Evolutionary conservation across 1,140 invertebrate species (phyloP), one percentile per base, ranked within the genome.

Genomic region (Brachionus plicatilis): DNA sequence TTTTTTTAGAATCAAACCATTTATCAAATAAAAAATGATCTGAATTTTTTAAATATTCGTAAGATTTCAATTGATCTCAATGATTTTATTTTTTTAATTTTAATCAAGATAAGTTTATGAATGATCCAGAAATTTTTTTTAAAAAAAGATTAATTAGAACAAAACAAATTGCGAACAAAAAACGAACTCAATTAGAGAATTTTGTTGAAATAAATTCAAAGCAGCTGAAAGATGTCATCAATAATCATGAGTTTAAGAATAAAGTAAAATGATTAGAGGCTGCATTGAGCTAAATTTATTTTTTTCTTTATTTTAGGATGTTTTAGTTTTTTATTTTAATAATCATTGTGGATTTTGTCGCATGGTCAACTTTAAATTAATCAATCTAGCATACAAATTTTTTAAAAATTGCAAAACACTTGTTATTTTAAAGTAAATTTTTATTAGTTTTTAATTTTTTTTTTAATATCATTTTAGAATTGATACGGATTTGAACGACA

Each of bases 1-100:
- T 70, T 41, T 70, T 70, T 70, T 33, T 70, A 70, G 66, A 70
- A 70, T 41, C 29, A 33, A 70, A 70, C 27, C 41, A 41, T 70
- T 20, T 37, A 37, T 17, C 66, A 41, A 14, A 37, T 70, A 27
- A 41, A 37, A 7, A 29, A 70, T 2, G 20, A 60, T 60, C 9
- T 24, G 20, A 60, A 60, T 11, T 60, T 60, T 27, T 60, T 60
- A 1, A 60, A 60, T 60, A 20, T 60, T 60, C 6, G 53, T 60
- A 60, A 60, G 9, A 6, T 14, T 24, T 60, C 5, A 60, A 20
- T 7, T 8, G 1, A 6, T 37, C 2, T 37, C 6, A 37, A 37
- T 20, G 9, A 60, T 20, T 20, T 20, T 20, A 24, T 8, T 60
- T 60, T 3, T 27, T 27, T 17, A 17, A 60, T 60, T 60, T 24